A percentile compares a stretch with the other conserved stretches of the same genome.
Evolutionary conservation across 2,888 invertebrate species (phyloP).

Genomic region (Andrena haemorrhoa): DNA sequence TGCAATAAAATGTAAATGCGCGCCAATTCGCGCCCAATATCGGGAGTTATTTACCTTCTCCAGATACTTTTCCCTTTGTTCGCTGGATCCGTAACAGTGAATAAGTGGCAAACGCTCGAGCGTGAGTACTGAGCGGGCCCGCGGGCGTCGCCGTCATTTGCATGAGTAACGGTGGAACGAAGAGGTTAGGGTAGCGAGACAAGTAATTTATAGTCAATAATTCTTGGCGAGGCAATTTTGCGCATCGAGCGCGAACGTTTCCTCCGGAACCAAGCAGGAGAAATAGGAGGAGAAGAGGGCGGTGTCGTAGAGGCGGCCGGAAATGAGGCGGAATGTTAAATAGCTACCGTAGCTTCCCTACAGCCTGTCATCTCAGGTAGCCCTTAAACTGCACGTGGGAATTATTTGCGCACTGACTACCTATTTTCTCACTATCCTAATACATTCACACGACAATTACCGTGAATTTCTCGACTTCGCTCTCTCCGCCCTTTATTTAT

Average conservation of each 20-base stretch:
- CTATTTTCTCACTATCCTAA: constrained; percentile 35
- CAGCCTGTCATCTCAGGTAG: constrained; percentile 62
- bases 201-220: constrained; percentile 82
- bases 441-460: constrained; percentile 19
- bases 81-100: constrained; percentile 61
- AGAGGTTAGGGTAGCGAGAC: constrained; percentile 70
- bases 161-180: constrained; percentile 78
- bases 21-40: constrained; percentile 75
- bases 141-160: constrained; percentile 75
- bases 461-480: background rate
- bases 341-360: constrained; percentile 67
- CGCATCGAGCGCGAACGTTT: constrained; percentile 78
- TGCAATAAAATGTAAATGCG: constrained; percentile 80
- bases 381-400: constrained; percentile 53
- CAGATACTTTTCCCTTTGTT: constrained; percentile 53
- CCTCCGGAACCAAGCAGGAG: constrained; percentile 65
- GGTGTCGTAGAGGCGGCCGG: constrained; percentile 67
- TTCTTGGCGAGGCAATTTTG: constrained; percentile 81
- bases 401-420: constrained; percentile 46
- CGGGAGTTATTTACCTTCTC: constrained; percentile 51
- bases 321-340: constrained; percentile 81
- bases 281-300: constrained; percentile 45
- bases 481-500: background rate
- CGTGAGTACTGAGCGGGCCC: constrained; percentile 51
- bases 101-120: constrained; percentile 66